Conservation (phyloP, 2,797 vertebrate species). For the Hoplostethus mediterraneus region DNA sequence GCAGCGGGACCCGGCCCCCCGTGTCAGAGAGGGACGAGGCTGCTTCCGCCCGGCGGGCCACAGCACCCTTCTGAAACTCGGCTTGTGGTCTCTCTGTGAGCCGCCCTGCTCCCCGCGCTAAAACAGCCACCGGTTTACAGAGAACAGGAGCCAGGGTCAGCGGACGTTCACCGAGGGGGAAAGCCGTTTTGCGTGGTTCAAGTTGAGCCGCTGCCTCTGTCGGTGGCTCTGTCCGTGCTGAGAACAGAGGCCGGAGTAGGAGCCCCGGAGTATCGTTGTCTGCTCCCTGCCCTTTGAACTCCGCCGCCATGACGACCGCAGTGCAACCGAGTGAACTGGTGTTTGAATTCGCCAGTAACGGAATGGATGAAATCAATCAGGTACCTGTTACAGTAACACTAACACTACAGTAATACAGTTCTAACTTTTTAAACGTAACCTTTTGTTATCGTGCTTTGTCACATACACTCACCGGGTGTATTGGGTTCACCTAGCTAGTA, state of each 20-base stretch:
- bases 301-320: conserved; percentile 87
- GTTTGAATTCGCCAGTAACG: conserved; percentile 92
- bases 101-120: not conserved
- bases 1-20: conserved; percentile 74
- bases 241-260: conserved; percentile 8
- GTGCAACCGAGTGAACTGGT: conserved; percentile 89
- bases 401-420: not conserved
- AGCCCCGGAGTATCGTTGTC: conserved; percentile 49
- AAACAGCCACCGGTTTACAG: conserved; percentile 15
- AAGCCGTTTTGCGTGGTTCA: conserved; percentile 58
- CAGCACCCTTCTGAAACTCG: conserved; percentile 61
- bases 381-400: conserved; percentile 68
- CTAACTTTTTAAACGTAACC: not conserved
- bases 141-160: conserved; percentile 14
- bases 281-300: conserved; percentile 64
- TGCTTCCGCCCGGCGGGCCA: conserved; percentile 75
- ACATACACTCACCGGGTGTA: not conserved
- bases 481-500: too few species aligned
- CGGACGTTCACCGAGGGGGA: conserved; percentile 24
- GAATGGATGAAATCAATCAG: conserved; percentile 93
- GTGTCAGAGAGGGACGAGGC: conserved; percentile 78
- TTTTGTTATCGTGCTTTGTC: conserved; percentile 17
- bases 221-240: conserved; percentile 17
- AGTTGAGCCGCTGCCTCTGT: conserved; percentile 8
- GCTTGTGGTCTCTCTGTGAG: conserved; percentile 46